A percentile compares a stretch with the other conserved stretches of the same genome.
Conservation (phyloP, 1,140 invertebrate species). For the Heterodera schachtii region DNA sequence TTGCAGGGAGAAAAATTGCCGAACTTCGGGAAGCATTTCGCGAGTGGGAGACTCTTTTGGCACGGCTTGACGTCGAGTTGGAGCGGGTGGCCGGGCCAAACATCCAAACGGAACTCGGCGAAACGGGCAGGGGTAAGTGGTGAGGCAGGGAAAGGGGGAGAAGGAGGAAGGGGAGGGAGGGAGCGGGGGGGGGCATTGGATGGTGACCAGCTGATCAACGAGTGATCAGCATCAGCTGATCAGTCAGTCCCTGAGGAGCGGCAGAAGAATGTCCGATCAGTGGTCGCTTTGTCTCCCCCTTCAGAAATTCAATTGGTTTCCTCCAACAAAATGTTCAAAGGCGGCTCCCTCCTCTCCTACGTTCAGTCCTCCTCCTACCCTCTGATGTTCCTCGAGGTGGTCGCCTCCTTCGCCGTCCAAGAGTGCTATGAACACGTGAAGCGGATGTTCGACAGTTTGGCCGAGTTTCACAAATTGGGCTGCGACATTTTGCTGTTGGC, state of each 20-base stretch:
- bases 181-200: no score
- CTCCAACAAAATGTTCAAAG: slow-evolving; percentile 49
- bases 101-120: slow-evolving; percentile 34
- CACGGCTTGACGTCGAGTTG: slow-evolving; percentile 36
- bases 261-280: neutral
- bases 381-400: slow-evolving; percentile 51
- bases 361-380: slow-evolving; percentile 45
- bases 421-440: slow-evolving; percentile 53
- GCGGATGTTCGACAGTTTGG: slow-evolving; percentile 49
- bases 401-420: slow-evolving; percentile 39
- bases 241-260: no score
- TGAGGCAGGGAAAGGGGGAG: no score
- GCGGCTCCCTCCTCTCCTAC: slow-evolving; percentile 48
- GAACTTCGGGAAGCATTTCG: slow-evolving; percentile 41
- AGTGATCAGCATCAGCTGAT: no score
- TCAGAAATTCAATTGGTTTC: slow-evolving; percentile 50
- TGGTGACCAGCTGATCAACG: no score
- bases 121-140: slow-evolving; percentile 24
- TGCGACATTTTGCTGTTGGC: slow-evolving; percentile 54
- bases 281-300: neutral
- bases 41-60: slow-evolving; percentile 46
- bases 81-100: slow-evolving; percentile 46
- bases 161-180: no score
- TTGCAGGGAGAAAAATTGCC: slow-evolving; percentile 17
- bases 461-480: slow-evolving; percentile 43